Base-by-base conservation (phyloP, 2,797 vertebrate species). In the Gadopsis bispinosus region DNA sequence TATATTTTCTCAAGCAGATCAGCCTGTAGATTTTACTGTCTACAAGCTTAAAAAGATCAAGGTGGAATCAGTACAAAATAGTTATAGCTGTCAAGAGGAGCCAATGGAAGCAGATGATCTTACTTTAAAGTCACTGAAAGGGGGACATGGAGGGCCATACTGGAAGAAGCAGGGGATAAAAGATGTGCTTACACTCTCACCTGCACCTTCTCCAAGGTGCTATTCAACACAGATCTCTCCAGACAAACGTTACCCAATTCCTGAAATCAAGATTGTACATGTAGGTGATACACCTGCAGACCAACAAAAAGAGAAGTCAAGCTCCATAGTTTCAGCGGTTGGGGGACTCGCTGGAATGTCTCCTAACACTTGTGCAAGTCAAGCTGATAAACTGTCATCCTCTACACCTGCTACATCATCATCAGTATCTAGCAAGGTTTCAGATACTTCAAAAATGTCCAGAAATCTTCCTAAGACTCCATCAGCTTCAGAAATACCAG, bases 21-120 rank as follows among this genome's bases (percentile, higher is more conserved):
- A 96, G 48, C 95, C 97, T 0, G 88, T 98, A 64, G 97, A 99
- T 81, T 98, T 98, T 75, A 96, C 95, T 70, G 87, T 94, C 51
- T 96, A 96, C 84, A 96, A 94, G 45, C 93, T 97, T 80, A 94
- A 97, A 85, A 98, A 97, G 87, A 91, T 97, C 70, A 96, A 95
- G 85, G 90, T 96, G 75, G 95, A 96, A 83, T 94, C 95, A 8
- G 73, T 89, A 54, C 85, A 95, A 84, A 95, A 83, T 4, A 33
- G 0, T 0, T 51, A 53, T 68, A 66, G 61, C 77, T 87, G 73
- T 80, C 87, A 91, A 76, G 95, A 96, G 22, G 80, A 93, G 69
- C 88, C 91, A 0, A 11, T 83, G 13, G 80, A 89, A 85, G 95
- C 93, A 9, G 84, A 96, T 88, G 97, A 98, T 94, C 91, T 99